A percentile compares a stretch with the other conserved stretches of the same genome.
phyloP scores from a whole-genome alignment of 2,113 vertebrate species.

The Myotis brandtii region DNA sequence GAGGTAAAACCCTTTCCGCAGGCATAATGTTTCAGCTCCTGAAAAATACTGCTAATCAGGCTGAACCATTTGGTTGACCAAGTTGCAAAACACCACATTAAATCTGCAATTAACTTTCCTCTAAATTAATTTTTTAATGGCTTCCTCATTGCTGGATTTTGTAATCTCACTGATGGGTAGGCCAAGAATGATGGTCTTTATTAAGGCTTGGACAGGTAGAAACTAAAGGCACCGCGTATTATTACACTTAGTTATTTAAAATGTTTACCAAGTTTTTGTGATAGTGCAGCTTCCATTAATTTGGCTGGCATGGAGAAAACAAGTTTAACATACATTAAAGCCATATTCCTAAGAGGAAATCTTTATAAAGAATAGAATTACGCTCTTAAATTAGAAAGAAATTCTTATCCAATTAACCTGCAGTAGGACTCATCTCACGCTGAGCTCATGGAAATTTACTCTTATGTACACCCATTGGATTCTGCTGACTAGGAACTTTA shows the following conservation, averaged over 20 bases:
- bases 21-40: conserved; percentile 34
- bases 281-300: conserved; percentile 56
- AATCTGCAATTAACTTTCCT: conserved; percentile 74
- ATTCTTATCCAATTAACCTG: conserved; percentile 39
- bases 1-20: conserved; percentile 43
- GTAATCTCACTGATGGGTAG: conserved; percentile 59
- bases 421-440: not conserved
- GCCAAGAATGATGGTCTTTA: conserved; percentile 68
- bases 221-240: conserved; percentile 62
- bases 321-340: conserved; percentile 51
- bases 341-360: not conserved
- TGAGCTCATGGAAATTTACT: conserved; percentile 50
- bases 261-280: conserved; percentile 47
- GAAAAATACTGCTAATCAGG: conserved; percentile 67
- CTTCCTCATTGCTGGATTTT: conserved; percentile 71
- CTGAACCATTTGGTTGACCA: conserved; percentile 74
- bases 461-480: not conserved
- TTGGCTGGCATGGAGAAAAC: conserved; percentile 61
- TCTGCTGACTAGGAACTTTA: not conserved
- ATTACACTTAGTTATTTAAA: conserved; percentile 64
- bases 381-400: not conserved
- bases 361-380: conserved; percentile 60
- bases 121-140: conserved; percentile 78
- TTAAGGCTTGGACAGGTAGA: conserved; percentile 66
- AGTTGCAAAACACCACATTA: conserved; percentile 68